Base-by-base conservation (phyloP, 2,797 vertebrate species). In the Esox masquinongy region DNA sequence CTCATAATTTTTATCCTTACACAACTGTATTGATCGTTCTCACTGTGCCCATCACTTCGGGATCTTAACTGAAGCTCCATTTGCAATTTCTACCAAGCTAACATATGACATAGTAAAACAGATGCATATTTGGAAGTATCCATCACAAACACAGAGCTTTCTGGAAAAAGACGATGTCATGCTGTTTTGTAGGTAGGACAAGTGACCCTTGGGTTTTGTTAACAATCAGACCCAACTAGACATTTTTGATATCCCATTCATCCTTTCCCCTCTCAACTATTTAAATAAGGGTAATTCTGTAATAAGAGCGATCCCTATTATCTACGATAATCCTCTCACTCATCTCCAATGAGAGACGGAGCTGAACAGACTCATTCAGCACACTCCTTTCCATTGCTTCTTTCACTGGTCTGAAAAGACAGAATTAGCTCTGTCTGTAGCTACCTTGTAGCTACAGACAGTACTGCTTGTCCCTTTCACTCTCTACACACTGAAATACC, bases 381-480 rank as follows among this genome's bases (percentile, higher is more conserved):
- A 3, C 70, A 72, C 76, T 77, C 80, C 76, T 83, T 82, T 88
- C 79, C 85, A 74, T 79, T 47, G 63, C 80, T 89, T 82, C 84
- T 91, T 85, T 87, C 82, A 87, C 83, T 79, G 74, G 79, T 78
- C 85, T 85, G 90, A 86, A 90, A 90, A 89, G 79, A 47, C 34
- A 24, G 2, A 61, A 24, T 61, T 61, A 61, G 56, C 56, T 17
- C 24, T n/a, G n/a, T n/a, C n/a, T n/a, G n/a, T n/a, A n/a, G n/a
- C n/a, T 24, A 24, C 22, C 56, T 61, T 61, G 56, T 61, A 61
- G 56, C 56, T 61, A 61, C 22, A 61, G 22, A 61, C 8, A 61
- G 56, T 61, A 24, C 56, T 24, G 56, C 56, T 24, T 12, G 56
- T 61, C 56, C 56, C 9, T 61, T 61, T 61, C 22, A 61, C 53